Base-by-base conservation (phyloP, 2,888 invertebrate species). In the Alitta virens region DNA sequence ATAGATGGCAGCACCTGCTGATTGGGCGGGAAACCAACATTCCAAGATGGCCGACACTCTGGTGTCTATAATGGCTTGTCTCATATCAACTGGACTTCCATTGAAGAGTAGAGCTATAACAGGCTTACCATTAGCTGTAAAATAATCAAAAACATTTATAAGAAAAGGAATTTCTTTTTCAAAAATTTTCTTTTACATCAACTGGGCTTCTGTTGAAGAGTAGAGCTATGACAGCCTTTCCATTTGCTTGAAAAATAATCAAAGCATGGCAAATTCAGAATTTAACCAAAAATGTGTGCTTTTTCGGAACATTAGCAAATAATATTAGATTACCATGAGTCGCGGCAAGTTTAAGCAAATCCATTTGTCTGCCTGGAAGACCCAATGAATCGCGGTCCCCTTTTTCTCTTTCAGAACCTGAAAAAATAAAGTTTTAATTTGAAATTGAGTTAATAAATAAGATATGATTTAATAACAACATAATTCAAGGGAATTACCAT, bases 1-100 rank as follows among this genome's bases (percentile, higher is more conserved):
- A 27, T 49, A 38, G 14, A 72, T 56, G 16, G 72, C 72, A 23
- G 62, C 55, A 0, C 72, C 72, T 5, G 69, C 68, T 12, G 66
- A 53, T 63, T 72, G 71, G 3, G 65, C 72, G 1, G 72, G 72
- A 59, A 62, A 71, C 57, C 65, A 72, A 40, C 66, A 67, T 52
- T 64, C 60, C 21, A 73, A 46, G 42, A 72, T 71, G 21, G 65
- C 69, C 3, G 33, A 33, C 18, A 72, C 65, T 14, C 59, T 50
- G n/a, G 24, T 59, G 49, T 52, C 43, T n/a, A 42, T 52, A 14
- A 62, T 2, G 2, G 61, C 62, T 49, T 43, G 63, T 12, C 25
- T 46, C 16, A 68, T 55, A 33, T 67, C 63, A 3, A 58, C 52
- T 2, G 71, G 71, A 38, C 66, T 62, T 9, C 57, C 70, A 40